Percentiles rank a stretch among this genome's conserved stretches.
Evolutionary conservation across 2,888 invertebrate species (phyloP).

Genomic region (Cheiracanthium punctorium): DNA sequence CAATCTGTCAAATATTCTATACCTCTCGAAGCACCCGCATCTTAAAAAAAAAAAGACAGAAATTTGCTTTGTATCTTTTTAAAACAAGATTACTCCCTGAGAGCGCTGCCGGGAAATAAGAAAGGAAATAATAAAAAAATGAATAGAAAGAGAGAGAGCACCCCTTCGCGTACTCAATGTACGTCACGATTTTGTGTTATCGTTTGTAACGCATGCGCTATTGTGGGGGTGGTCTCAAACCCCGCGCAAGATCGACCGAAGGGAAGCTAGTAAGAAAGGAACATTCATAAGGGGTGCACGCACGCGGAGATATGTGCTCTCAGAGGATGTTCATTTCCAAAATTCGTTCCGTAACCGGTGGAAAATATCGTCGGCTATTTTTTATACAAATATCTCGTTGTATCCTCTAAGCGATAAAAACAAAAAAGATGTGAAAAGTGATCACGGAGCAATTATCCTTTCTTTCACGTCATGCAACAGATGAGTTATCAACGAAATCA

Average conservation of each 20-base stretch:
- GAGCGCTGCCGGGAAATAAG: no score
- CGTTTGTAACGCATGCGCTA: background rate
- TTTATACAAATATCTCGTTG: background rate
- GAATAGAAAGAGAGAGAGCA: background rate
- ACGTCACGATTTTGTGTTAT: background rate
- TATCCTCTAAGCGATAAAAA: no score
- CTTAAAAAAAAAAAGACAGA: no score
- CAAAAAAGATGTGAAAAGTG: no score
- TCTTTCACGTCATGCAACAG: background rate
- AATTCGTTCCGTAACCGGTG: background rate
- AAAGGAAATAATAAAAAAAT: no score
- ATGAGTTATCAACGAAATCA: background rate
- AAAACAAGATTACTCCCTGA: no score
- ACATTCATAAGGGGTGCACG: constrained; percentile 17
- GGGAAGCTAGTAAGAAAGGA: constrained; percentile 36
- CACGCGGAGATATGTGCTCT: background rate
- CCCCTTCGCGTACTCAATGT: background rate
- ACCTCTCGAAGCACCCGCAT: no score
- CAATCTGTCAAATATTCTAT: no score
- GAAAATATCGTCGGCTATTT: background rate
- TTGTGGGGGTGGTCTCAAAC: constrained; percentile 13
- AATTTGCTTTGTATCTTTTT: no score
- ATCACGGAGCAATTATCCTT: no score
- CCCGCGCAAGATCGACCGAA: constrained; percentile 61
- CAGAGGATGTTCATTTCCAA: background rate